Evolutionary conservation across 2,797 vertebrate genomes (phyloP), one percentile per base, ranked within the genome.

Genomic region (Jordanella pulchra): DNA sequence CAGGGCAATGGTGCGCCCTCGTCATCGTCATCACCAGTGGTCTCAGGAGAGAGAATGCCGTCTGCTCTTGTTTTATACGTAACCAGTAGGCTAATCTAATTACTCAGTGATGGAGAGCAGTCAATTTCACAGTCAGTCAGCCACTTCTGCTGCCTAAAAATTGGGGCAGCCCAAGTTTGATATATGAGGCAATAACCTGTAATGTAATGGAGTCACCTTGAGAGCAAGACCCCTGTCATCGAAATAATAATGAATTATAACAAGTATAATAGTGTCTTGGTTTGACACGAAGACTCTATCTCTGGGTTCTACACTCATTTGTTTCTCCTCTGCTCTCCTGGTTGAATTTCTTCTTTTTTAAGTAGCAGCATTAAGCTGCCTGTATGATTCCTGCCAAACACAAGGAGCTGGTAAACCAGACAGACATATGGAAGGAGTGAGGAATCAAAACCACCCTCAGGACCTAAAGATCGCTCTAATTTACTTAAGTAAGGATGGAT

Each of bases 181-280:
- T 95, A 84, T 93, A 96, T 93, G 93, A 95, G 90, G 93, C 93
- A 89, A 96, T 96, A 96, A 96, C 93, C 84, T 87, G 89, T 89
- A 92, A 94, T 92, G 93, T 95, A 94, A 94, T 93, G 92, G 93
- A 96, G 94, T 96, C 95, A 97, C 95, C 95, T 97, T 97, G 90
- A 94, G 80, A 93, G 81, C 89, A 89, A 80, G 84, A 92, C 90
- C 92, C 93, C 93, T 94, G 91, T 90, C 94, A 89, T 79, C 74
- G 84, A 87, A 91, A 95, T 93, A 94, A 94, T 91, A 92, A 92
- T 90, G 92, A 95, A 91, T 89, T 89, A 95, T 95, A 95, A 93
- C 93, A 90, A 86, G 89, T 85, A 87, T 83, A 90, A 91, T 88
- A 91, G 87, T 94, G 94, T 86, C 91, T 87, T 85, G 83, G 73